phyloP scores from a whole-genome alignment of 2,797 vertebrate genomes.

The Pseudochirops cupreus region DNA sequence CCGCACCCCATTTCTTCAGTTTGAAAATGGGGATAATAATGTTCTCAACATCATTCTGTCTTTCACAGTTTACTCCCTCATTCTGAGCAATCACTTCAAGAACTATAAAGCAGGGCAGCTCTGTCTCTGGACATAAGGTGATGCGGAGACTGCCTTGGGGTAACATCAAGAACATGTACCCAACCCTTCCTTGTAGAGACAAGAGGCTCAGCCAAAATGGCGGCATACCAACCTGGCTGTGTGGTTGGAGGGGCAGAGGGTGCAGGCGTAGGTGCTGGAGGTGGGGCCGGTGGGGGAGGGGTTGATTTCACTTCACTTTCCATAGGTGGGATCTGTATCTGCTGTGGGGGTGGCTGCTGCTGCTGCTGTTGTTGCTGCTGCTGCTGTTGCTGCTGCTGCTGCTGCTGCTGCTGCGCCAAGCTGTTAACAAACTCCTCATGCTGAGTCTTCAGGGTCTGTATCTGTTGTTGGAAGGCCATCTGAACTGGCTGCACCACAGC shows the following conservation, averaged over 20 bases:
- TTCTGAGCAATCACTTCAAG: background rate
- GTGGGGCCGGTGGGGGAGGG: constrained; percentile 75
- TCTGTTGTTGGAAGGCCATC: constrained; percentile 97
- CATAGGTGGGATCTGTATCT: constrained; percentile 86
- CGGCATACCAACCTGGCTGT: constrained; percentile 84
- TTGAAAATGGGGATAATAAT: background rate
- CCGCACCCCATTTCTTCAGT: background rate
- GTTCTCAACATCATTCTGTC: background rate
- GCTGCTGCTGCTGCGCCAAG: constrained; percentile 90
- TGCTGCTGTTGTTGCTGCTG: constrained; percentile 79
- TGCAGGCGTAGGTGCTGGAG: constrained; percentile 79
- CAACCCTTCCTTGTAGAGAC: background rate
- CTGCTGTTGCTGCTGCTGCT: constrained; percentile 78
- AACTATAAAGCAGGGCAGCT: background rate
- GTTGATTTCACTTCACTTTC: constrained; percentile 86
- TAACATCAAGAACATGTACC: background rate
- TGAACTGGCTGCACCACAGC: constrained; percentile 95
- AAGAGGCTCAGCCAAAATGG: background rate
- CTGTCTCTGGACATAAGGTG: background rate
- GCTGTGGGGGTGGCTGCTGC: constrained; percentile 52
- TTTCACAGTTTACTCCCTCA: background rate
- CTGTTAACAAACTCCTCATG: constrained; percentile 95
- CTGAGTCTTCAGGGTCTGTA: constrained; percentile 94
- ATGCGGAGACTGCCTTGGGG: too few relatives aligned
- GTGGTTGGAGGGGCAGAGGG: constrained; percentile 79